Base-by-base conservation (phyloP, 2,797 vertebrate species). In the Argyrosomus regius region DNA sequence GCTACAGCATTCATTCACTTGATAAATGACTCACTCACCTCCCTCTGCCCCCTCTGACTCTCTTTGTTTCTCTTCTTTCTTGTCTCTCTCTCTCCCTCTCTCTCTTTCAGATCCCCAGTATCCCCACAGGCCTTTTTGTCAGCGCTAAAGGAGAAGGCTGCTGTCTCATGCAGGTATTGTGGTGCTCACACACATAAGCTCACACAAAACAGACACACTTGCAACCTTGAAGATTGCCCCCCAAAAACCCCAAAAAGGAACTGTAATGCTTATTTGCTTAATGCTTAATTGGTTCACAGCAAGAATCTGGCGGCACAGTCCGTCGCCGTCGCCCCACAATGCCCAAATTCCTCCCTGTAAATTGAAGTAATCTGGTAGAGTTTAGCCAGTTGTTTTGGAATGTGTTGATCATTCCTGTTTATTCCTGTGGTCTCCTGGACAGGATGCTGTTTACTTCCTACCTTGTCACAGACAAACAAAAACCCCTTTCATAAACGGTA, bases 71-170 rank as follows among this genome's bases (percentile, higher is more conserved):
- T 75, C 64, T 58, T 66, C 26, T 68, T 85, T 75, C 70, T 64
- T 76, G 43, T 53, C 6, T 65, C 28, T 75, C 31, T 70, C 16
- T 24, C 22, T 81, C 3, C 59, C 11, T 8, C 5, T 56, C 3
- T 43, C 75, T 10, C 78, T 78, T 77, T 49, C 94, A 98, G 97
- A 98, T 98, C 75, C 97, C 98, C 82, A 98, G 96, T 81, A 96
- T 99, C 80, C 98, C 97, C 50, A 98, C 97, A 0, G 97, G 97
- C 68, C 96, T 98, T 84, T 98, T 98, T 81, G 97, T 98, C 89
- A 98, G 97, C 0, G 97, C 97, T 84, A 98, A 96, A 91, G 98
- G 97, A 31, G 97, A 99, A 87, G 97, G 98, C 87, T 98, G 98
- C 93, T 98, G 97, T 76, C 95, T 99, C 83, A 96, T 98, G 96